Base-by-base conservation (phyloP, 2,797 vertebrate genomes). In the Chelon labrosus region DNA sequence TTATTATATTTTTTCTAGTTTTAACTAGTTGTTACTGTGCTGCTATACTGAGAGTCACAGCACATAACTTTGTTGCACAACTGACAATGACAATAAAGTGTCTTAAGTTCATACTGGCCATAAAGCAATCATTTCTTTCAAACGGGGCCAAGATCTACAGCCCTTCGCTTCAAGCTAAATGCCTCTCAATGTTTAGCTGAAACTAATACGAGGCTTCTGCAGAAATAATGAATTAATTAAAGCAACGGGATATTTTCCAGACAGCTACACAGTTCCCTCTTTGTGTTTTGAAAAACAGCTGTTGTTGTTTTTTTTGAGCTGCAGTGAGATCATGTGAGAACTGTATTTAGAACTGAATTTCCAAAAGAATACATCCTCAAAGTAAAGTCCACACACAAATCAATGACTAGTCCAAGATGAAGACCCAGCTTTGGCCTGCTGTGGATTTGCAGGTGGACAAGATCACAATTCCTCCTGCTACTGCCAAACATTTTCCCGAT, bases 351-450 rank as follows among this genome's bases (percentile, higher is more conserved):
- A 10, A 37, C 20, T 41, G 10, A 11, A 41, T 13, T 41, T 41
- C 10, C 10, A 41, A 12, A 42, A 42, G 12, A 13, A 13, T 13
- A 12, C 13, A 13, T 16, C 12, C 17, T 46, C 6, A 46, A 46
- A 17, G 44, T 17, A 46, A 46, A 46, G 17, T 46, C 17, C 44
- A 60, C 5, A 42, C 8, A 61, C 0, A 50, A 22, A 70, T 59
- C 52, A 35, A 39, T 19, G 8, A 46, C 19, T 12, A 35, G 13
- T 44, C 31, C 90, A 92, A 95, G 76, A 80, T 86, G 83, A 97
- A 96, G 41, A 83, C 37, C 96, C 96, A 96, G 14, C 77, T 88
- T 80, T 96, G 96, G 71, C 65, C 93, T 89, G 0, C 31, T 35
- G 64, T 62, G 37, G 87, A 80, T 64, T 92, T 66, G 51, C 96